These are phyloP conservation scores for Masnerella sp. DNA, from an alignment of 2,888 invertebrate genomes.

Conservation along the genomic window DNA sequence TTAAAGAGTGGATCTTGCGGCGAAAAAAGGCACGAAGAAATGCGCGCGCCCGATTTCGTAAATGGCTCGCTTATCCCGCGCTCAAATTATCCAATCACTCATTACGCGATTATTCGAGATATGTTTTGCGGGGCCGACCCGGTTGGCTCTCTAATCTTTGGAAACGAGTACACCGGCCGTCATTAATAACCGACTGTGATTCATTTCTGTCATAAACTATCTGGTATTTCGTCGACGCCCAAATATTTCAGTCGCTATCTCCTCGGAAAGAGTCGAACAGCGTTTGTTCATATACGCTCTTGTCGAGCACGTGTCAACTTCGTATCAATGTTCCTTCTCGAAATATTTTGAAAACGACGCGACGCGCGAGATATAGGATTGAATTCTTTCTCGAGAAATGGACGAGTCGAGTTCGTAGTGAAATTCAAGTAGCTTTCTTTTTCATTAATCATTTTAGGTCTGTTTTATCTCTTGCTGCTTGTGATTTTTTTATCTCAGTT, in stretches of 20 bases:
- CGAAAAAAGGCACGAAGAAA: constrained; percentile 9
- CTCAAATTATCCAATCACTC: constrained; percentile 48
- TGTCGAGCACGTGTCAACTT: constrained; percentile 11
- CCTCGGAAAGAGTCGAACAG: constrained; percentile 27
- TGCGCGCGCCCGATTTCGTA: constrained; percentile 33
- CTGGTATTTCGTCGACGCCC: constrained; percentile 44
- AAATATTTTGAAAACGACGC: too few species aligned
- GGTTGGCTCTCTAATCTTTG: constrained; percentile 51
- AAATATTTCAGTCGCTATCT: constrained; percentile 48
- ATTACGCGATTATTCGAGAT: constrained; percentile 52
- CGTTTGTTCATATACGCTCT: constrained; percentile 24
- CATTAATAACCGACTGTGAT: constrained; percentile 38
- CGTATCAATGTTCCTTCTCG: too few species aligned
- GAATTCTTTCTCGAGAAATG: too few species aligned
- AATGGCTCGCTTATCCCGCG: constrained; percentile 29
- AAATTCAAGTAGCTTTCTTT: too few species aligned
- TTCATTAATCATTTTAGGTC: too few species aligned
- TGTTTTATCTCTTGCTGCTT: too few species aligned
- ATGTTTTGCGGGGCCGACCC: constrained; percentile 35
- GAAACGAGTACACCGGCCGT: constrained; percentile 41
- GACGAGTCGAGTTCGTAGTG: too few species aligned
- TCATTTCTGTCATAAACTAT: constrained; percentile 48
- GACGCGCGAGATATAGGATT: too few species aligned
- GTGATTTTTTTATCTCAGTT: too few species aligned
- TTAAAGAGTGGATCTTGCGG: constrained; percentile 36